phyloP scores from a whole-genome alignment of 2,797 vertebrate genomes.

The Galaxias olidus region DNA sequence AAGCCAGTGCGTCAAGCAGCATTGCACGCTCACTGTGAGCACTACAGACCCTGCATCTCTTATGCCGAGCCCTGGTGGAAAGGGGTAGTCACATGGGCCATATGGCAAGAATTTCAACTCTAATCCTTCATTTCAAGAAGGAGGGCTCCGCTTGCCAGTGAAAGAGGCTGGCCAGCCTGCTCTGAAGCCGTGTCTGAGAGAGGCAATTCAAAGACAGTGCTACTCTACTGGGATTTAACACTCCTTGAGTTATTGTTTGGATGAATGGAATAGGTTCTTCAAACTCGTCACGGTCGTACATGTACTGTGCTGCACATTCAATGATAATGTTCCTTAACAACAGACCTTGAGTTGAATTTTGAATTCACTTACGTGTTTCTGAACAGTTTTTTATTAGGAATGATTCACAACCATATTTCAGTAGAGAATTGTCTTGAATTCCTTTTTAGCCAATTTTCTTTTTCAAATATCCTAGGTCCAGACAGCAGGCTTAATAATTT shows the following conservation, averaged over 20 bases:
- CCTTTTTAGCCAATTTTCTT: not conserved
- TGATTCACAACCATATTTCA: no score
- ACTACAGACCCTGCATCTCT: constrained; percentile 64
- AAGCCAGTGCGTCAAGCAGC: constrained; percentile 61
- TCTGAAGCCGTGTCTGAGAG: constrained; percentile 27
- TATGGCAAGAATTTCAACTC: constrained; percentile 65
- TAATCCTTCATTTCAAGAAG: constrained; percentile 58
- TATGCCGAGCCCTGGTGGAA: constrained; percentile 65
- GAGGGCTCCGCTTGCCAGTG: constrained; percentile 60
- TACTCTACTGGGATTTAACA: constrained; percentile 3
- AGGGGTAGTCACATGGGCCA: constrained; percentile 75
- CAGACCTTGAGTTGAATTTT: no score
- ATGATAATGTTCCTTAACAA: no score
- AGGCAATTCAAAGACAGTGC: constrained; percentile 16
- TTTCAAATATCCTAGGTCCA: not conserved
- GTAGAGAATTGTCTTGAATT: not conserved
- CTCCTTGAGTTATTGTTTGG: not conserved
- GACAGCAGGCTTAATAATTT: not conserved
- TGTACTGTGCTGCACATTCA: not conserved
- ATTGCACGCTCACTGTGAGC: constrained; percentile 64
- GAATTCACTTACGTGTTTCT: no score
- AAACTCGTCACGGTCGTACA: not conserved
- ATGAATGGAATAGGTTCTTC: no score
- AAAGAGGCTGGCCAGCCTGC: constrained; percentile 32
- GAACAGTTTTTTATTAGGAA: no score